These are phyloP conservation scores for Matsumurasca onukii DNA, from an alignment of 1,140 invertebrate genomes.

Conservation along the genomic window DNA sequence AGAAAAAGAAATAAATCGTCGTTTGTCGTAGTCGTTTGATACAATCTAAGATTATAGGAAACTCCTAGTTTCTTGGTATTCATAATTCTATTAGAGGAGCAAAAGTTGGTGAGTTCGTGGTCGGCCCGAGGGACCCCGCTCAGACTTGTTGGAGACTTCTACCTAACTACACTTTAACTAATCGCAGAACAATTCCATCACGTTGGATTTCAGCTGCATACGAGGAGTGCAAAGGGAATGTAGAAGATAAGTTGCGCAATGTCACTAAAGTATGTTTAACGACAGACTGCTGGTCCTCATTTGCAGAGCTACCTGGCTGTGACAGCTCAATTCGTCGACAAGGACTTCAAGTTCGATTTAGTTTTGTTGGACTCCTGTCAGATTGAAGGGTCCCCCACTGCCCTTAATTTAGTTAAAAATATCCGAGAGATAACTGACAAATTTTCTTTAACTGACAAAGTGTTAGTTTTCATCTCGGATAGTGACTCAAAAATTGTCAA, in stretches of 20 bases:
- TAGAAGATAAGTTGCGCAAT: slow-evolving; percentile 1
- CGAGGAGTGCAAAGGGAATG: slow-evolving; percentile 27
- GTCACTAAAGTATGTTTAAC: slow-evolving; percentile 33
- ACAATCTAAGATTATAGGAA: too few species aligned
- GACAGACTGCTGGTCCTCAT: slow-evolving; percentile 41
- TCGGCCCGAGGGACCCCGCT: too few species aligned
- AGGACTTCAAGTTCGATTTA: slow-evolving; percentile 32
- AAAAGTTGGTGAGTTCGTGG: too few species aligned
- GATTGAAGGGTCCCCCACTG: slow-evolving; percentile 2
- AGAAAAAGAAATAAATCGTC: too few species aligned
- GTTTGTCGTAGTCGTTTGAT: too few species aligned
- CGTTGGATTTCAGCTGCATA: slow-evolving; percentile 35
- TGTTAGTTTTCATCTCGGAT: too few species aligned
- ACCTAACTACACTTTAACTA: slow-evolving; percentile 23
- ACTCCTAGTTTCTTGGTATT: too few species aligned
- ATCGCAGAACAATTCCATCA: slow-evolving; percentile 34
- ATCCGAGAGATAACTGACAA: slow-evolving; percentile 36
- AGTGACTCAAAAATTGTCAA: too few species aligned
- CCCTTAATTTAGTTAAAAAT: slow-evolving; percentile 10
- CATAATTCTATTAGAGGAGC: too few species aligned
- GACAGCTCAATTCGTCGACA: slow-evolving; percentile 39
- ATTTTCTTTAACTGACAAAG: slow-evolving; percentile 39
- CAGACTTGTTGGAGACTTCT: too few species aligned
- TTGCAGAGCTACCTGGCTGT: slow-evolving; percentile 35
- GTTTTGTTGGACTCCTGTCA: slow-evolving; percentile 32